These are phyloP conservation scores for Xylota sylvarum DNA, from an alignment of 2,888 invertebrate species.

Conservation along the genomic window DNA sequence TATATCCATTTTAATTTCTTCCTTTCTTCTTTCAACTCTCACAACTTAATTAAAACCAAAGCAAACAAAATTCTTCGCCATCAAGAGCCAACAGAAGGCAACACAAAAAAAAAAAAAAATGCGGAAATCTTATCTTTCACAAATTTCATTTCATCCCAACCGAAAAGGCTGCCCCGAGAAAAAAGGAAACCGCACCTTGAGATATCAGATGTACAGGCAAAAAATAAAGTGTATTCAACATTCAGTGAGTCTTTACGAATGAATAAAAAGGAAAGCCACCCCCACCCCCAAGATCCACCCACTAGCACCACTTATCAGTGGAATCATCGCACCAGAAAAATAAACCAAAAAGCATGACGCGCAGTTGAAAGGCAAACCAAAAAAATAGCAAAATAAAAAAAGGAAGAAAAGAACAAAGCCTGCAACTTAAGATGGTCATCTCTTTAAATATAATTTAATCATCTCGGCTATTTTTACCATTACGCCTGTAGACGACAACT, in stretches of 20 bases:
- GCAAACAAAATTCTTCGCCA: conserved; percentile 63
- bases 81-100: conserved; percentile 41
- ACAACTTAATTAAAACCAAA: conserved; percentile 73
- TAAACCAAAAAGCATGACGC: conserved; percentile 16
- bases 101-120: conserved; percentile 26
- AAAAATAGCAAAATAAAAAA: too few species aligned
- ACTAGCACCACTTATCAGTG: conserved; percentile 30
- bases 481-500: conserved; percentile 32
- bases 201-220: conserved; percentile 43
- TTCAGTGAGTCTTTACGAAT: conserved; percentile 34
- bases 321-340: conserved; percentile 42
- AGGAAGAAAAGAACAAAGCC: conserved; percentile 36
- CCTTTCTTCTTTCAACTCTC: conserved; percentile 49
- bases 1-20: conserved; percentile 68
- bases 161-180: conserved; percentile 28
- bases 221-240: conserved; percentile 45
- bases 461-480: conserved; percentile 44
- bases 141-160: conserved; percentile 55
- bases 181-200: conserved; percentile 55
- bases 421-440: conserved; percentile 51
- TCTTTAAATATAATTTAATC: conserved; percentile 62
- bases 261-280: conserved; percentile 38
- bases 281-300: neutral
- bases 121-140: conserved; percentile 61
- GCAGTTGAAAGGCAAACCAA: neutral